Base-by-base conservation (phyloP, 2,113 vertebrate genomes). In the Poeciliopsis retropinna region DNA sequence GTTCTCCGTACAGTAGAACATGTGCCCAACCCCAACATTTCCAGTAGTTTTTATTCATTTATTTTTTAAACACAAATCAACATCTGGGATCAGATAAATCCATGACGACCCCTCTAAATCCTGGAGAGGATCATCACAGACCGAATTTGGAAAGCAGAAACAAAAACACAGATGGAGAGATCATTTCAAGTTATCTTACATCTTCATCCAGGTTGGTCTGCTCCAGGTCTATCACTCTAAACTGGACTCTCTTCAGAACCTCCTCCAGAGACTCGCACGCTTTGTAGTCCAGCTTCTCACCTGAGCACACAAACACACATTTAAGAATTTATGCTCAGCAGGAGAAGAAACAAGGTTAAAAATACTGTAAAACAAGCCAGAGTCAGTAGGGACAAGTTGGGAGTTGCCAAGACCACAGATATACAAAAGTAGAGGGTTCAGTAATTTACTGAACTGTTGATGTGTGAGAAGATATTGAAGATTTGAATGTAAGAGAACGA, bases 181-280 rank as follows among this genome's bases (percentile, higher is more conserved):
- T 57, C 14, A 47, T 47, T 47, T 19, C 28, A 9, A 29, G n/a
- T 12, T 25, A 29, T 71, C 97, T 95, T 92, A 99, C 97, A 47
- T 99, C 97, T 88, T 99, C 97, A 25, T 99, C 97, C 91, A 99
- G 88, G 88, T 91, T 98, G 0, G 97, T 99, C 83, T 98, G 97
- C 81, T 99, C 97, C 88, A 98, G 89, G 75, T 98, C 95, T 22
- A 99, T 95, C 1, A 96, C 81, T 90, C 96, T 97, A 91, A 98
- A 99, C 91, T 98, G 97, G 69, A 99, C 94, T 75, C 97, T 92
- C 90, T 98, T 99, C 85, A 99, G 96, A 85, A 99, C 92, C 81
- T 99, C 97, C 60, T 99, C 97, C 90, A 99, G 91, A 2, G 97
- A 96, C 71, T 99, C 97, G 0, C 97, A 99, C 3, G 96, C 85